Evolutionary conservation across 2,113 vertebrate species (phyloP), one percentile per base, ranked within the genome.

Genomic region (Leptodactylus fuscus): DNA sequence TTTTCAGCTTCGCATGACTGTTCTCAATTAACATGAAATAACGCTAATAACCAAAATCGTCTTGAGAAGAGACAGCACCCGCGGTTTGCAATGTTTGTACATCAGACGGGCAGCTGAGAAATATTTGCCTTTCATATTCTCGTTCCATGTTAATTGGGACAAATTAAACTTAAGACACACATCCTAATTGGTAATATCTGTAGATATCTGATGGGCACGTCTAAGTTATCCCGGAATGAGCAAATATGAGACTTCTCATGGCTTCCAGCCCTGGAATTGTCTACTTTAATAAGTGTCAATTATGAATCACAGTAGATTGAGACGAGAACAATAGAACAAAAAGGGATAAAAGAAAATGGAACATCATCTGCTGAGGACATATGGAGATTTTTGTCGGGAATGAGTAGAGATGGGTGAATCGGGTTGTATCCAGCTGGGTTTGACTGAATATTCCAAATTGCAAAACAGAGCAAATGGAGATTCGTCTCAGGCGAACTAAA

Each of bases 21-120:
- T 48, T 82, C 46, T 70, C 67, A 82, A 82, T 82, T 82, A 71
- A 53, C 73, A 82, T 13, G 24, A 65, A 81, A 81, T 81, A 65
- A 38, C 24, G 81, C 81, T 82, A 69, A 82, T 82, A 82, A 73
- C 81, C 48, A 32, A 29, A 55, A 38, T 82, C 48, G n/a, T 16
- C 24, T 82, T 13, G 51, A 38, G 29, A 41, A 82, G 71, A 71
- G 27, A 73, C 67, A 49, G 13, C 7, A 5, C n/a, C n/a, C 48
- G 32, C 16, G 48, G 22, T 82, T 53, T 34, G 60, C 11, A 15
- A 41, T 73, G 81, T 73, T 82, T 82, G 36, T 51, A 82, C 65
- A 55, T 82, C 65, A 41, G 48, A 41, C 22, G n/a, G 53, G 49
- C 10, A 7, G 24, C 44, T 51, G 80, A 81, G 80, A 81, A 81